Evolutionary conservation across 2,888 invertebrate genomes (phyloP), one percentile per base, ranked within the genome.

Genomic region (Lasioglossum figueresi): DNA sequence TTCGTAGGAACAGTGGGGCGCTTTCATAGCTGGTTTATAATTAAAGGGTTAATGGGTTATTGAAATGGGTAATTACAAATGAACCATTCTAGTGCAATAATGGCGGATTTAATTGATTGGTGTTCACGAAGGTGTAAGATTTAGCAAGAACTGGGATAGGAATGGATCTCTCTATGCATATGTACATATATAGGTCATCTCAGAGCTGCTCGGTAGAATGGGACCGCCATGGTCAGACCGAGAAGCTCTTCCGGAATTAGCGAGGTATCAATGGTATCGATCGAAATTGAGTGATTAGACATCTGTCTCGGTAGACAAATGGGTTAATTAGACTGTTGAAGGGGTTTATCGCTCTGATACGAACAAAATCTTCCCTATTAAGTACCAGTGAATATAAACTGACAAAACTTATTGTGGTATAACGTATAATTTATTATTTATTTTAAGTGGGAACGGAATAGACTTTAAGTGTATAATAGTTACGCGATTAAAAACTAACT

Each of bases 241-340:
- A 68, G 68, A 37, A 68, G 68, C 37, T 68, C 37, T 68, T 37
- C 37, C 68, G 68, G 37, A 68, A 68, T 37, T 68, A 37, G 34
- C 37, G 23, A 40, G 23, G 37, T 68, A 68, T 23, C 68, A 68
- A 68, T 68, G 34, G 4, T 23, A 68, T 68, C 68, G 68, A 68
- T 68, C 68, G 68, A 66, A 31, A 34, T 66, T 66, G 66, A 66
- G 34, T 66, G 66, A 66, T 66, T 66, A 66, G 66, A 66, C 66
- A 34, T 34, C 8, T 34, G 34, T 19, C 66, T 66, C 34, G 34
- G 16, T 34, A 66, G 34, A 66, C 66, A 66, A 66, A 66, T 23
- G 66, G 19, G 34, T 34, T 66, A 66, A 66, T 66, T 34, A 34
- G 59, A n/a, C 59, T 63, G 6, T 5, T 2, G 59, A 63, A 14